Evolutionary conservation across 2,113 vertebrate species (phyloP).

Genomic region (Acrocephalus arundinaceus): DNA sequence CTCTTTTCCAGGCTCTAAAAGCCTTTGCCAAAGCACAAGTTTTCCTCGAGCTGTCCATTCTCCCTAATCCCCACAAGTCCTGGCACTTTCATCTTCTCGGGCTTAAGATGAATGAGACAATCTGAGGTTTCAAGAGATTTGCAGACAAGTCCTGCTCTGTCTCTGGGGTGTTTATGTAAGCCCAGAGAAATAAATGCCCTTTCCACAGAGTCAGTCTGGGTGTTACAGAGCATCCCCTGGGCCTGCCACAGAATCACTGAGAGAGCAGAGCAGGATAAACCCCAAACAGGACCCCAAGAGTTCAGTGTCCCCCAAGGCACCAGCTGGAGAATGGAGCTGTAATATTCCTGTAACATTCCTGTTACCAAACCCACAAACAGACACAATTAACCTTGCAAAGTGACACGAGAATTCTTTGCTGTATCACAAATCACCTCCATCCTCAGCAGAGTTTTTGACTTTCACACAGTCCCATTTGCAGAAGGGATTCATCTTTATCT

Average conservation of each 20-base stretch:
- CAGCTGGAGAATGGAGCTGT: neutral
- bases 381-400: slow-evolving; percentile 13
- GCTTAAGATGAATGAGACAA: neutral
- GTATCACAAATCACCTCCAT: neutral
- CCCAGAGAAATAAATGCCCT: neutral
- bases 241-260: neutral
- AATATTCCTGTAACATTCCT: neutral
- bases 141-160: neutral
- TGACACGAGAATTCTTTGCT: neutral
- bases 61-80: neutral
- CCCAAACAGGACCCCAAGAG: neutral
- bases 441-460: slow-evolving; percentile 11
- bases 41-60: neutral
- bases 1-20: neutral
- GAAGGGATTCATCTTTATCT: slow-evolving; percentile 66
- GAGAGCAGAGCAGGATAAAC: neutral
- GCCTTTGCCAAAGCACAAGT: neutral
- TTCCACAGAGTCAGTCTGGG: neutral
- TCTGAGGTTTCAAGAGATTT: neutral
- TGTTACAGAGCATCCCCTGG: neutral
- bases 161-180: neutral
- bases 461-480: slow-evolving; percentile 57
- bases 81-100: neutral
- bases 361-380: neutral
- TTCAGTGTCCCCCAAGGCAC: neutral